Evolutionary conservation across 2,797 vertebrate genomes (phyloP).

Genomic region (Semotilus atromaculatus): DNA sequence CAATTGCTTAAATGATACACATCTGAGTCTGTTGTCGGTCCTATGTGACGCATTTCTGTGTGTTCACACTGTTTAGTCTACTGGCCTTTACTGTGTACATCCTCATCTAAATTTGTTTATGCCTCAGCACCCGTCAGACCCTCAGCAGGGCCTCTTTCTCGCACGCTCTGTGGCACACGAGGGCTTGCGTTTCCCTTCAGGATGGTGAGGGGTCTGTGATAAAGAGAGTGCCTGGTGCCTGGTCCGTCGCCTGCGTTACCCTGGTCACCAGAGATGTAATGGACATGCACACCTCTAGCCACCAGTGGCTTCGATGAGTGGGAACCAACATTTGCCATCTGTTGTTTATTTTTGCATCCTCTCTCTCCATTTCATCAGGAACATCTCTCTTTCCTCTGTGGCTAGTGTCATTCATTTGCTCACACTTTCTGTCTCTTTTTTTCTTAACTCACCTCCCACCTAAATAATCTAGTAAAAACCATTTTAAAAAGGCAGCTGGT

Average conservation of each 20-base stretch:
- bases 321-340: constrained; percentile 76
- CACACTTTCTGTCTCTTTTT: constrained; percentile 4
- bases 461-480: constrained; percentile 62
- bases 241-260: constrained; percentile 67
- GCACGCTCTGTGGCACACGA: constrained; percentile 52
- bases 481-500: constrained; percentile 10
- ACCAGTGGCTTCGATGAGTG: constrained; percentile 61
- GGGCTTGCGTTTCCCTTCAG: constrained; percentile 6
- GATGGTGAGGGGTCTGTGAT: neutral
- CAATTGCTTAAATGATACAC: neutral
- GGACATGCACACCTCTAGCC: constrained; percentile 63
- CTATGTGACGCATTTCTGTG: neutral
- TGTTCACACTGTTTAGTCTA: constrained; percentile 41
- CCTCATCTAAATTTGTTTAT: constrained; percentile 47
- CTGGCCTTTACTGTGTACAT: constrained; percentile 29
- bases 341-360: constrained; percentile 73
- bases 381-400: constrained; percentile 51
- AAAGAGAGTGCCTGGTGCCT: constrained; percentile 48
- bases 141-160: constrained; percentile 52
- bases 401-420: constrained; percentile 28
- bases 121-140: constrained; percentile 25
- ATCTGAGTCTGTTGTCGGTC: neutral
- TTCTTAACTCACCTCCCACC: constrained; percentile 21
- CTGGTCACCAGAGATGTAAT: constrained; percentile 61
- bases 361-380: constrained; percentile 23